Conservation (phyloP, 2,113 vertebrate species). For the Ictalurus furcatus region DNA sequence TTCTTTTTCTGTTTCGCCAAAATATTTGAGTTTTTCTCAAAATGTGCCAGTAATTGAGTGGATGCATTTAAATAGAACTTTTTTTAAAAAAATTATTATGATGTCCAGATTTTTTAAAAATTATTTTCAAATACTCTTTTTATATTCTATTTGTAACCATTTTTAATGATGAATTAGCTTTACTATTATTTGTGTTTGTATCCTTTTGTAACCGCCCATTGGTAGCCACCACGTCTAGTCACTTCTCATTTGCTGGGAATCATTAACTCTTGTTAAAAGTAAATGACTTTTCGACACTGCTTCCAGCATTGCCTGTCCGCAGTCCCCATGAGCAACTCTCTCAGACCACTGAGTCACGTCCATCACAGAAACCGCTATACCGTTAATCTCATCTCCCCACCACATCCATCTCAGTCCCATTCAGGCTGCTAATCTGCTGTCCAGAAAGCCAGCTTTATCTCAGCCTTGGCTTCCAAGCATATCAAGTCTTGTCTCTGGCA, state of each 20-base stretch:
- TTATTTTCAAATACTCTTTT: background rate
- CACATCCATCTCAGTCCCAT: background rate
- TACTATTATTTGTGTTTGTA: background rate
- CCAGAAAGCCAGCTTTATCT: conserved; percentile 1
- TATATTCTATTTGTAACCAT: background rate
- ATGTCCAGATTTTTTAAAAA: too few relatives aligned
- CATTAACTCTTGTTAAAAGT: background rate
- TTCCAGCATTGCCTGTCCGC: background rate
- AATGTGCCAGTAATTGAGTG: background rate
- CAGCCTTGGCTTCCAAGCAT: background rate
- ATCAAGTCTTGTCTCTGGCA: background rate
- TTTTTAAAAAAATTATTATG: too few relatives aligned
- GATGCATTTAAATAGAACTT: background rate
- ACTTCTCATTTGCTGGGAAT: background rate
- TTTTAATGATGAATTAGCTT: background rate
- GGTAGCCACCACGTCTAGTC: background rate
- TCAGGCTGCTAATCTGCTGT: conserved; percentile 6
- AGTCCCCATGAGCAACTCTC: background rate
- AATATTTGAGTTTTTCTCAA: background rate
- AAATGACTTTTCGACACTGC: background rate
- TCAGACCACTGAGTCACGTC: background rate
- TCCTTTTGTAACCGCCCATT: background rate
- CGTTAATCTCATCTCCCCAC: conserved; percentile 15
- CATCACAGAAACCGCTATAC: background rate
- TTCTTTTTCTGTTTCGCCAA: background rate